These are phyloP conservation scores for Leucophenga varia DNA, from an alignment of 1,140 invertebrate species.

Conservation along the genomic window DNA sequence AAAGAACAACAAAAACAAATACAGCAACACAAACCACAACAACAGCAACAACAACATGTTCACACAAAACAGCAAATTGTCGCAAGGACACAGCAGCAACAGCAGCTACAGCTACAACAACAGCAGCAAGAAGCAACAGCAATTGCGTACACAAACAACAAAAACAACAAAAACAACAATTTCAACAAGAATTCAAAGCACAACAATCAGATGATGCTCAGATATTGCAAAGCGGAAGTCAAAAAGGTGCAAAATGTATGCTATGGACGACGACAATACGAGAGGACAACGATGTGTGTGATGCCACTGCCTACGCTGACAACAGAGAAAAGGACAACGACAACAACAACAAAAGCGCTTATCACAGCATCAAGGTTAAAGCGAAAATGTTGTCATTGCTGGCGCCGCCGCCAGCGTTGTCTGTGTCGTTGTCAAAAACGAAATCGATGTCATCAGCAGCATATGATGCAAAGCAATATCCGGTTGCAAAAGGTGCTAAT, in stretches of 20 bases:
- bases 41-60: conserved; percentile 20
- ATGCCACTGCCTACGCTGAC: background rate
- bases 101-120: conserved; percentile 8
- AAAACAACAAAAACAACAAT: conserved; percentile 33
- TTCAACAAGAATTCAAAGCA: background rate
- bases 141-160: background rate
- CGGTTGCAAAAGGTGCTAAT: conserved; percentile 3
- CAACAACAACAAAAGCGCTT: conserved; percentile 9
- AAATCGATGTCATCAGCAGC: too few relatives aligned
- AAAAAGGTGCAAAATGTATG: conserved; percentile 26
- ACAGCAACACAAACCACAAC: conserved; percentile 19
- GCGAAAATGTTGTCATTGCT: too few relatives aligned
- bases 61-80: background rate
- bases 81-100: conserved; percentile 6
- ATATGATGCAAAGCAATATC: too few relatives aligned
- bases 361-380: too few relatives aligned
- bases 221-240: conserved; percentile 16
- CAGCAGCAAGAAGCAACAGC: conserved; percentile 9
- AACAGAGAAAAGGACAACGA: conserved; percentile 15
- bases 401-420: too few relatives aligned
- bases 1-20: conserved; percentile 24
- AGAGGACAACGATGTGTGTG: conserved; percentile 4
- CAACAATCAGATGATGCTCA: background rate
- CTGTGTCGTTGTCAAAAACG: too few relatives aligned
- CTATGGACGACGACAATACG: conserved; percentile 41